A percentile compares a stretch with the other conserved stretches of the same genome.
Evolutionary conservation across 2,113 vertebrate species (phyloP).

Genomic region (Pedionomus torquatus): DNA sequence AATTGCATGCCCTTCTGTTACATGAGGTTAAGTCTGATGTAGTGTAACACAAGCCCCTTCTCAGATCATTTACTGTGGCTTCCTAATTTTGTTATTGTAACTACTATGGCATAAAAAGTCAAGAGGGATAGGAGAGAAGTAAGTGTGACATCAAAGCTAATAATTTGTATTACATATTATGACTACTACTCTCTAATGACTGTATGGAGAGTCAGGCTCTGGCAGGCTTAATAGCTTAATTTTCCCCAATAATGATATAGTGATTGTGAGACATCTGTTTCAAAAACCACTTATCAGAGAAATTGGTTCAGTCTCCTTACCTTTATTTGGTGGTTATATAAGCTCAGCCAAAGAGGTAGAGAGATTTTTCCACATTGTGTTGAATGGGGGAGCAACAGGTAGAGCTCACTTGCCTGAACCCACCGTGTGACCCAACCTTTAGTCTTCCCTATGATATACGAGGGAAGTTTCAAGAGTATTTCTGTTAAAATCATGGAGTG

Average conservation of each 20-base stretch:
- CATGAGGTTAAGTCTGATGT: background rate
- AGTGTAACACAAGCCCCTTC: background rate
- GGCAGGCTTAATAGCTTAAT: background rate
- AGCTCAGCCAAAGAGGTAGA: background rate
- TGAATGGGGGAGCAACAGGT: background rate
- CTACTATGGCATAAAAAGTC: background rate
- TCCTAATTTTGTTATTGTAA: background rate
- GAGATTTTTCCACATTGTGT: background rate
- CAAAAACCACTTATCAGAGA: conserved; percentile 14
- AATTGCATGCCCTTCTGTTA: background rate
- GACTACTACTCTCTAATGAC: background rate
- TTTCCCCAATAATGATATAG: background rate
- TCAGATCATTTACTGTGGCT: background rate
- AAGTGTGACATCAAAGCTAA: conserved; percentile 14
- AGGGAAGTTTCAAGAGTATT: background rate
- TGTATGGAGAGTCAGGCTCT: background rate
- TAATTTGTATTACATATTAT: background rate
- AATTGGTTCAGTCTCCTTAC: background rate
- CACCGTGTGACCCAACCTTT: background rate
- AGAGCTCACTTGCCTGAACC: background rate
- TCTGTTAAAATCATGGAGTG: background rate
- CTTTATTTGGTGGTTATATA: background rate
- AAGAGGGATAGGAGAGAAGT: background rate
- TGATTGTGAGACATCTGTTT: background rate
- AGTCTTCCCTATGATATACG: background rate